phyloP scores from a whole-genome alignment of 2,888 invertebrate genomes.

The Odontomyia ornata region DNA sequence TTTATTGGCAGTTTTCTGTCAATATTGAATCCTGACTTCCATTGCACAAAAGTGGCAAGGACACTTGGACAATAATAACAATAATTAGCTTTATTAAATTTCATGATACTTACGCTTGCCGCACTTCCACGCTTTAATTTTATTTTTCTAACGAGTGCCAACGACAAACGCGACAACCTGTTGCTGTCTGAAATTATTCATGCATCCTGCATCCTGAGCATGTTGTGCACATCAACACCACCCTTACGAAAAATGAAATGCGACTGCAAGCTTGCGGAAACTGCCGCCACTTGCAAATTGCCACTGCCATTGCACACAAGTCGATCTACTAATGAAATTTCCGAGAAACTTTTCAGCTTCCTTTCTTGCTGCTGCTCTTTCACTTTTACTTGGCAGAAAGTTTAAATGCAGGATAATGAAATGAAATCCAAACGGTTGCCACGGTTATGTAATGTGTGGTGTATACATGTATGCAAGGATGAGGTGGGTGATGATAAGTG shows the following conservation, averaged over 20 bases:
- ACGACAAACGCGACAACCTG: not conserved
- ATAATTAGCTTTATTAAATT: too few relatives aligned
- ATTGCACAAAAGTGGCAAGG: too few relatives aligned
- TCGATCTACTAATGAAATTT: constrained; percentile 35
- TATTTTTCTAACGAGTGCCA: too few relatives aligned
- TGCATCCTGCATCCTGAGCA: not conserved
- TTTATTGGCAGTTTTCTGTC: too few relatives aligned
- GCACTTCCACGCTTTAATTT: too few relatives aligned
- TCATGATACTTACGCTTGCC: too few relatives aligned
- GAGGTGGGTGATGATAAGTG: too few relatives aligned
- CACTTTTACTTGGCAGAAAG: constrained; percentile 18
- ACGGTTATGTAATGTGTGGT: not conserved
- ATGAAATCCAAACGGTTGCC: constrained; percentile 4
- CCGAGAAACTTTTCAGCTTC: constrained; percentile 27
- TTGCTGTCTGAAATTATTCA: not conserved
- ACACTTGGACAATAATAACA: too few relatives aligned
- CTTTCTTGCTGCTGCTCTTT: not conserved
- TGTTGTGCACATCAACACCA: not conserved
- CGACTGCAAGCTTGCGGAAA: constrained; percentile 10
- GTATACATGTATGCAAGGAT: too few relatives aligned
- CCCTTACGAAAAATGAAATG: not conserved
- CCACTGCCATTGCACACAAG: constrained; percentile 37
- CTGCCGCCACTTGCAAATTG: constrained; percentile 39
- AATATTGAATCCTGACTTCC: too few relatives aligned
- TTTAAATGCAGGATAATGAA: constrained; percentile 27